Evolutionary conservation across 2,113 vertebrate species (phyloP).

Genomic region (Melanotaenia duboulayi): DNA sequence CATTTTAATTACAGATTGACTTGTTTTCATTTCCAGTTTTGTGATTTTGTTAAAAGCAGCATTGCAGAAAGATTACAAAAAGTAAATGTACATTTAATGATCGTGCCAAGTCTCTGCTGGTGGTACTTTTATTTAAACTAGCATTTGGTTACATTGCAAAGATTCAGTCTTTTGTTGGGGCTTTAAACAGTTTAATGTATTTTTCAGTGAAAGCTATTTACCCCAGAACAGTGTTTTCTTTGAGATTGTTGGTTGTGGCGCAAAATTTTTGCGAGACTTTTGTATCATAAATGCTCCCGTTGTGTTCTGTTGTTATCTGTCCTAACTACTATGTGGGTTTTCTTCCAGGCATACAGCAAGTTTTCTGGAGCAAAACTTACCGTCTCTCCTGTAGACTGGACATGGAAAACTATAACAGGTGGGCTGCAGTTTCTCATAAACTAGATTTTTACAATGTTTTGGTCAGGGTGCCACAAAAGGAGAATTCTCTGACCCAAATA

Average conservation of each 20-base stretch:
- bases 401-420: conserved; percentile 93
- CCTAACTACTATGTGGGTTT: not conserved
- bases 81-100: not conserved
- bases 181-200: not conserved
- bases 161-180: not conserved
- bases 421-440: conserved; percentile 48
- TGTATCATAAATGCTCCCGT: not conserved
- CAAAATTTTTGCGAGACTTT: not conserved
- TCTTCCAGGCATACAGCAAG: conserved; percentile 91
- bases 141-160: not conserved
- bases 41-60: too few relatives aligned
- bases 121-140: not conserved
- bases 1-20: not conserved
- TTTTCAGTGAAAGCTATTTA: not conserved
- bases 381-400: conserved; percentile 87
- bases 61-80: too few relatives aligned
- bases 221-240: not conserved
- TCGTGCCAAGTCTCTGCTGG: not conserved
- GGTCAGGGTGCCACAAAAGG: not conserved
- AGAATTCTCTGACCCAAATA: not conserved
- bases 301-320: conserved; percentile 5
- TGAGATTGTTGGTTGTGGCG: not conserved
- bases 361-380: conserved; percentile 91
- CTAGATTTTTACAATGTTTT: not conserved
- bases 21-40: not conserved